Evolutionary conservation across 2,797 vertebrate genomes (phyloP).

Genomic region (Epinephelus coioides): DNA sequence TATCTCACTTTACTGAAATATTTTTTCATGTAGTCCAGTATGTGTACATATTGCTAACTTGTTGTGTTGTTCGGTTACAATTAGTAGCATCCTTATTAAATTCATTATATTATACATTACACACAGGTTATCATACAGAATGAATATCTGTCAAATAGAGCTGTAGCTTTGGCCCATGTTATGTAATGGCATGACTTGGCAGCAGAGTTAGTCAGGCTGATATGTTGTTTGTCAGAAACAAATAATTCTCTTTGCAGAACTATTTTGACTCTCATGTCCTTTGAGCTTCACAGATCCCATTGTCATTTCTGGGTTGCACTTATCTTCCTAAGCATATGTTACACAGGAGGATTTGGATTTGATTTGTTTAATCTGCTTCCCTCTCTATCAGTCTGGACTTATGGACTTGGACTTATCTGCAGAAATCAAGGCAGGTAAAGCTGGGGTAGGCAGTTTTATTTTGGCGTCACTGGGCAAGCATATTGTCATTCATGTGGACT

Average conservation of each 20-base stretch:
- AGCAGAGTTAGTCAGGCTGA: not conserved
- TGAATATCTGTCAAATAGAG: not conserved
- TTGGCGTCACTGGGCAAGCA: too few species aligned
- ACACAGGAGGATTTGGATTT: slow-evolving; percentile 5
- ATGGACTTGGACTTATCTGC: too few species aligned
- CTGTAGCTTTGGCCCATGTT: slow-evolving; percentile 9
- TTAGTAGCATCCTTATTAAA: not conserved
- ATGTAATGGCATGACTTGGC: not conserved
- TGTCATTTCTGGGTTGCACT: slow-evolving; percentile 4
- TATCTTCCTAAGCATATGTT: slow-evolving; percentile 13
- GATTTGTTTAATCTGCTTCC: not conserved
- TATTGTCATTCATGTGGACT: too few species aligned
- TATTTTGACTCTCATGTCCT: slow-evolving; percentile 7
- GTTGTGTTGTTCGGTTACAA: not conserved
- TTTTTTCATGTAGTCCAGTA: slow-evolving; percentile 3
- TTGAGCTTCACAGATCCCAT: slow-evolving; percentile 24
- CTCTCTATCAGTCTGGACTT: too few species aligned
- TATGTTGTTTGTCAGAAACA: slow-evolving; percentile 4
- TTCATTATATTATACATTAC: not conserved
- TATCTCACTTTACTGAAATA: not conserved
- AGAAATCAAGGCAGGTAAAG: too few species aligned
- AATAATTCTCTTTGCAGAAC: slow-evolving; percentile 1
- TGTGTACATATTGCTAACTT: not conserved
- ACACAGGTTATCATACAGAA: not conserved
- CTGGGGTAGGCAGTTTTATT: too few species aligned